Evolutionary conservation across 2,888 invertebrate species (phyloP), one percentile per base, ranked within the genome.

Genomic region (Parnassius smintheus): DNA sequence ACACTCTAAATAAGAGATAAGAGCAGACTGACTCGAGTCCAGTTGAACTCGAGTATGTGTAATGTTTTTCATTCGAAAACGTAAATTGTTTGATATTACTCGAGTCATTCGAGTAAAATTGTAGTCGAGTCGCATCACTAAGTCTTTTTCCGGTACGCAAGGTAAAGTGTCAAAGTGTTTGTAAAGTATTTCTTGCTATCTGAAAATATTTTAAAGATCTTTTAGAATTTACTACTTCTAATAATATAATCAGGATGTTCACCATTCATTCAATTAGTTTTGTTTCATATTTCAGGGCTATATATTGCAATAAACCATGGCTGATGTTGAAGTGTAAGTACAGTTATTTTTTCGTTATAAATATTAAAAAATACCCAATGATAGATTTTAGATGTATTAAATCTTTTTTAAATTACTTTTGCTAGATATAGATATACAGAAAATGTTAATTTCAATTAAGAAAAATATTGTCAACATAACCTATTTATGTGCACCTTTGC

Each of bases 321-420:
- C 96, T 80, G 96, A 96, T 91, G 94, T 94, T 81, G 96, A 96
- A 92, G 95, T 94, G 96, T 96, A 93, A 96, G 96, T 95, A 83
- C 72, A 71, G 76, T 77, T 74, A 68, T 72, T 74, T 76, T 72
- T 46, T 44, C 54, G 7, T 35, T 35, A 35, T 35, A 35, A 35
- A 35, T 35, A 25, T 41, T 58, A 55, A 57, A 49, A 51, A 18
- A 8, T 18, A 42, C 18, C 9, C 35, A 4, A 52, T n/a, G 11
- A 35, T 35, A 35, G 35, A 35, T 35, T 35, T 35, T 7, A 35
- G 35, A 4, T 35, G 35, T 35, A 35, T 35, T 35, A 4, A 35
- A 35, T 35, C 3, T 35, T 3, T 35, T 35, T 7, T 35, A 35
- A 35, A 35, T 35, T 35, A 35, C 35, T 35, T 7, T 35, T 41